Evolutionary conservation across 2,888 invertebrate species (phyloP).

Genomic region (Drosophila suboccidentalis): DNA sequence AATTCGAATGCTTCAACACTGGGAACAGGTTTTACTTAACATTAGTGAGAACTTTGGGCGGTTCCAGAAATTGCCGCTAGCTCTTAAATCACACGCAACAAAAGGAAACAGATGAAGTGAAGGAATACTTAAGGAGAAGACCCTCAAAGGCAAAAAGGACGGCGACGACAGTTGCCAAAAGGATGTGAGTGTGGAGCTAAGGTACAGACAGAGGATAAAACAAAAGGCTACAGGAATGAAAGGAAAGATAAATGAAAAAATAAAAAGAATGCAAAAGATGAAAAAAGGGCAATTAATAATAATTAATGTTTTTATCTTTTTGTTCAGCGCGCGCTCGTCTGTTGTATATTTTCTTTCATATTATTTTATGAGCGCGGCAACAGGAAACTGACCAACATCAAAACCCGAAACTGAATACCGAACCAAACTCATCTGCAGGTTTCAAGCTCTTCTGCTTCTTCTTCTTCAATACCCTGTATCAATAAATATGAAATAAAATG

Average conservation of each 20-base stretch:
- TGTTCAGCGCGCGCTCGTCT: slow-evolving; percentile 49
- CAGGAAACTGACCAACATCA: slow-evolving; percentile 72
- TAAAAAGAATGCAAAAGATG: slow-evolving; percentile 28
- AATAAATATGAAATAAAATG: background rate
- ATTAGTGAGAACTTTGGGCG: slow-evolving; percentile 63
- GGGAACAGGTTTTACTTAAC: slow-evolving; percentile 54
- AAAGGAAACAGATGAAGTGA: slow-evolving; percentile 45
- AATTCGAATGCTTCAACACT: slow-evolving; percentile 15
- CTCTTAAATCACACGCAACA: slow-evolving; percentile 53
- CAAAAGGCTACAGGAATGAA: slow-evolving; percentile 44
- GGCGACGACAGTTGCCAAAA: slow-evolving; percentile 71
- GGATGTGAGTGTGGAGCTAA: slow-evolving; percentile 45
- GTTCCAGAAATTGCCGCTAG: slow-evolving; percentile 50
- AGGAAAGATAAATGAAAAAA: slow-evolving; percentile 6
- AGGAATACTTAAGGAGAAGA: slow-evolving; percentile 21
- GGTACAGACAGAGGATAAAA: slow-evolving; percentile 53
- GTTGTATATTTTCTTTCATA: slow-evolving; percentile 34
- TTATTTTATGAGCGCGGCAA: slow-evolving; percentile 37
- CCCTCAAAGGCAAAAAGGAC: slow-evolving; percentile 60
- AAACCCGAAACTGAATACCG: slow-evolving; percentile 55
- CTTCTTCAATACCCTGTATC: slow-evolving; percentile 40
- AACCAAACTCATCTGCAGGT: slow-evolving; percentile 41
- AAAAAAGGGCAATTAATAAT: slow-evolving; percentile 84
- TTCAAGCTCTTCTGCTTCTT: slow-evolving; percentile 1
- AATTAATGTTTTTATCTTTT: slow-evolving; percentile 84